Conservation (phyloP, 2,888 invertebrate species). For the Notodonta dromedarius region DNA sequence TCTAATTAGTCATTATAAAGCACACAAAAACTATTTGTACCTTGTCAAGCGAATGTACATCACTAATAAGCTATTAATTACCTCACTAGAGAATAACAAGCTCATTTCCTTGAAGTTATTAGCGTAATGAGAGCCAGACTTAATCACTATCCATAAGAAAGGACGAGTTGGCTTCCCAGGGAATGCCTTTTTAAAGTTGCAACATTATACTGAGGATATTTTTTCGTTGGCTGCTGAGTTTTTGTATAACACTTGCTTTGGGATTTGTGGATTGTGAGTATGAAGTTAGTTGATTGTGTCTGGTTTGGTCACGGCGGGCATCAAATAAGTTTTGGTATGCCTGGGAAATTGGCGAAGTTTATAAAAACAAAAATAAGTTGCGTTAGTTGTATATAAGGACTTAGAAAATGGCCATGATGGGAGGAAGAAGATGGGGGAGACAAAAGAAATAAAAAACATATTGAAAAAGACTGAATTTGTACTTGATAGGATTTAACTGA, state of each 20-base stretch:
- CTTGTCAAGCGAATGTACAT: constrained; percentile 16
- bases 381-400: no score
- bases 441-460: no score
- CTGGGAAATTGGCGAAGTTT: no score
- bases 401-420: no score
- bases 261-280: constrained; percentile 7
- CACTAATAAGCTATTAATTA: constrained; percentile 26
- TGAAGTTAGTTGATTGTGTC: background rate
- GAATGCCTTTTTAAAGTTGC: background rate
- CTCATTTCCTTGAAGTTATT: constrained; percentile 21
- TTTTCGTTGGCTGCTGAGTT: constrained; percentile 3
- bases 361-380: no score
- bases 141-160: constrained; percentile 7
- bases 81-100: constrained; percentile 12
- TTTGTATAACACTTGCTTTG: constrained; percentile 13
- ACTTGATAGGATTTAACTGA: no score
- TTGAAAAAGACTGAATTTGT: no score
- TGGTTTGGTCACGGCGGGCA: background rate
- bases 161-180: background rate
- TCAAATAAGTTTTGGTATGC: no score
- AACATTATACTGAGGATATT: background rate
- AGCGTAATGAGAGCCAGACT: constrained; percentile 25
- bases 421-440: no score
- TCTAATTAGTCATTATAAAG: background rate
- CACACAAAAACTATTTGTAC: background rate